These are phyloP conservation scores for Artemia sinica DNA, from an alignment of 2,888 invertebrate species.

Conservation along the genomic window DNA sequence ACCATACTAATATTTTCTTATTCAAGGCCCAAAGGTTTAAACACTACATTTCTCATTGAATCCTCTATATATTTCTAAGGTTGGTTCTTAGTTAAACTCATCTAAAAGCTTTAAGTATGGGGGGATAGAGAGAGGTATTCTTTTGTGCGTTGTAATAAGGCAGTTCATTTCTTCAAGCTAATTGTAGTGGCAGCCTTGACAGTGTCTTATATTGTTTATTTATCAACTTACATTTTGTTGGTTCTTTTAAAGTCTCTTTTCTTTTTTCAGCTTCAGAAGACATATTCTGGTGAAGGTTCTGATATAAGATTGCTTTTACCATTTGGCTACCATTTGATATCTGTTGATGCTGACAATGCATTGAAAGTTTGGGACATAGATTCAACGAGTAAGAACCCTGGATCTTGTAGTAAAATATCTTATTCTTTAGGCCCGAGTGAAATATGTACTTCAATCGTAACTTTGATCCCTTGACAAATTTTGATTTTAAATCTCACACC, in stretches of 20 bases:
- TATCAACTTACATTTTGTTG: not conserved
- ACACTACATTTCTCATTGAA: too few species aligned
- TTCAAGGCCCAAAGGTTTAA: too few species aligned
- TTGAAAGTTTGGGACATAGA: constrained; percentile 72
- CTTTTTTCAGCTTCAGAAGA: constrained; percentile 45
- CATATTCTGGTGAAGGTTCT: constrained; percentile 51
- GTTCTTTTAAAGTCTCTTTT: not conserved
- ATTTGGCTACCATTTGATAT: constrained; percentile 67
- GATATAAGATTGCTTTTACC: constrained; percentile 60
- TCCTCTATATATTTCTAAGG: too few species aligned
- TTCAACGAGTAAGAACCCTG: constrained; percentile 42
- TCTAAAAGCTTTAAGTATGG: too few species aligned
- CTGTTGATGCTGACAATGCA: constrained; percentile 57
- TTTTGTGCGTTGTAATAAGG: too few species aligned
- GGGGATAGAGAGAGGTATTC: too few species aligned
- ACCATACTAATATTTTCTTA: too few species aligned
- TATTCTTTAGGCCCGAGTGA: constrained; percentile 42
- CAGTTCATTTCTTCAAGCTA: too few species aligned
- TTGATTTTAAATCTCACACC: constrained; percentile 31
- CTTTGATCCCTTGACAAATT: too few species aligned
- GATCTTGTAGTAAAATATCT: not conserved
- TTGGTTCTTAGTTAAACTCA: too few species aligned
- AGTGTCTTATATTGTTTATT: not conserved
- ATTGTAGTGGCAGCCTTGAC: not conserved
- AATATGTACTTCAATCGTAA: too few species aligned